Evolutionary conservation across 2,888 invertebrate genomes (phyloP).

Genomic region (Apamea epomidion): DNA sequence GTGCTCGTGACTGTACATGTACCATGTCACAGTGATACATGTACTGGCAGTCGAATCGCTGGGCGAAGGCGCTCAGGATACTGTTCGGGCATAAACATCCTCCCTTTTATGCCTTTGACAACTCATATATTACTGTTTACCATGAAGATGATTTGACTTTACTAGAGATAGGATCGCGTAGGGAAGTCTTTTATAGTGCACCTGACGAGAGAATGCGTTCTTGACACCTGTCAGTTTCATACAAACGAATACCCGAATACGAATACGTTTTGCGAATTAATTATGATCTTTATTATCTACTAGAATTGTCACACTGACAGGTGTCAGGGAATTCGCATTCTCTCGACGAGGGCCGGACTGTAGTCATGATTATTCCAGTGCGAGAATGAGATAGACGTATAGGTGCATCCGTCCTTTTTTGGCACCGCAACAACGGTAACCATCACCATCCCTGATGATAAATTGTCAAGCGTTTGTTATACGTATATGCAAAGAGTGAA

Average conservation of each 20-base stretch:
- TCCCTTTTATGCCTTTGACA: neutral
- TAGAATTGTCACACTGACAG: neutral
- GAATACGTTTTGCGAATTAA: neutral
- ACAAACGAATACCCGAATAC: neutral
- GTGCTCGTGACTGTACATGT: no score
- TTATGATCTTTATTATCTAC: neutral
- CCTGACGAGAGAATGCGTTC: no score
- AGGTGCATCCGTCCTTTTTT: neutral
- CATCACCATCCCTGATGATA: neutral
- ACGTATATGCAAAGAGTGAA: neutral
- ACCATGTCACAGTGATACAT: no score
- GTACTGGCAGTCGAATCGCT: no score
- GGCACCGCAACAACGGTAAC: rapidly evolving
- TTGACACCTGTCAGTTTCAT: neutral
- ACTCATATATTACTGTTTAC: neutral
- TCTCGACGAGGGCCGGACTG: neutral
- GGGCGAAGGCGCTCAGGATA: no score
- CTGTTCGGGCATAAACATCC: no score
- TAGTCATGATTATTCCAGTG: neutral
- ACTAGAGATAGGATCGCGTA: neutral
- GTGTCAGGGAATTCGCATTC: neutral
- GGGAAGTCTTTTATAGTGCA: neutral
- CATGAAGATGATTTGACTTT: neutral
- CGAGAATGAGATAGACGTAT: neutral
- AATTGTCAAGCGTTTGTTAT: neutral